Evolutionary conservation across 2,797 vertebrate genomes (phyloP).

Genomic region (Hoplostethus atlanticus): DNA sequence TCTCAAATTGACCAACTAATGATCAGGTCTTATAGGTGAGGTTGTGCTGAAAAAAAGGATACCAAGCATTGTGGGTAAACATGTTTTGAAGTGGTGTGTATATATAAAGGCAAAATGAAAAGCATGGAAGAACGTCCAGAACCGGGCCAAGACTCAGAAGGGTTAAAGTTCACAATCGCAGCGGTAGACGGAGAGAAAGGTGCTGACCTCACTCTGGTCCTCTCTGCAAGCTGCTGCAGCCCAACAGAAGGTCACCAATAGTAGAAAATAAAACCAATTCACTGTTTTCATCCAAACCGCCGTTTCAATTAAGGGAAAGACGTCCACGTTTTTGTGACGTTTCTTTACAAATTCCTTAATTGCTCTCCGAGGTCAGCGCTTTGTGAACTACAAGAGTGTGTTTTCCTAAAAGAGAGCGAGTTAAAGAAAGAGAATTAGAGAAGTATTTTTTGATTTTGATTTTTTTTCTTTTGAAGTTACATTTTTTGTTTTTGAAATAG

Average conservation of each 20-base stretch:
- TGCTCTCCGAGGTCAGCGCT: constrained; percentile 67
- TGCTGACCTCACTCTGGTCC: constrained; percentile 77
- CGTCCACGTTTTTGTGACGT: constrained; percentile 37
- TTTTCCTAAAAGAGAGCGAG: constrained; percentile 1
- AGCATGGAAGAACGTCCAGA: no score
- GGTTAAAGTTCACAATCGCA: constrained; percentile 9
- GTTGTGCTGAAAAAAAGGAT: no score
- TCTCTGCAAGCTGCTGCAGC: constrained; percentile 59
- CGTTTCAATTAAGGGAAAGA: constrained; percentile 68
- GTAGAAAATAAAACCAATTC: constrained; percentile 60
- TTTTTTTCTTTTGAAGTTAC: background rate
- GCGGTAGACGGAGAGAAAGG: constrained; percentile 58
- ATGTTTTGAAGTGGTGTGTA: no score
- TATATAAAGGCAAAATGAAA: no score
- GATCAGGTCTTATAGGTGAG: no score
- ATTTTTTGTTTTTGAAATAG: constrained; percentile 10
- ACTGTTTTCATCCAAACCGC: constrained; percentile 42
- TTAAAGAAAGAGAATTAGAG: constrained; percentile 4
- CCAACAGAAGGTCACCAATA: constrained; percentile 64
- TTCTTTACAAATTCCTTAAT: constrained; percentile 71
- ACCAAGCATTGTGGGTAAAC: no score
- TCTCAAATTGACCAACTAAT: no score
- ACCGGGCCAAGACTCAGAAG: no score
- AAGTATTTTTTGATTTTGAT: constrained; percentile 26
- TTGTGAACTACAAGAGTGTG: constrained; percentile 33